These are phyloP conservation scores for cattle (Bos taurus) DNA, from an alignment of 2,113 vertebrate genomes.

Conservation along the genomic window ARS-UCD2.0 NC_037346.1:61962001-61962500, in stretches of 20 bases:
- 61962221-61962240: background rate
- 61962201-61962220: accelerated
- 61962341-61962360: background rate
- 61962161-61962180: background rate
- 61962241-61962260: background rate
- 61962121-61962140: background rate
- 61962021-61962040: background rate
- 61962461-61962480: background rate
- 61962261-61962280: background rate
- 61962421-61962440: background rate
- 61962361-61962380: background rate
- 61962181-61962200: background rate
- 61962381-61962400: background rate
- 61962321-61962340: background rate
- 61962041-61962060: background rate
- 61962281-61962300: background rate
- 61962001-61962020: background rate
- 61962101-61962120: background rate
- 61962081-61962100: background rate
- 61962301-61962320: background rate
- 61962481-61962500: background rate
- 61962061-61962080: background rate
- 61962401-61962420: background rate
- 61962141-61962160: background rate
- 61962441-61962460: background rate